A percentile compares a stretch with the other conserved stretches of the same genome.
These are phyloP conservation scores for Pteropus alecto DNA, from an alignment of 2,113 vertebrate genomes.

Conservation along the genomic window DNA sequence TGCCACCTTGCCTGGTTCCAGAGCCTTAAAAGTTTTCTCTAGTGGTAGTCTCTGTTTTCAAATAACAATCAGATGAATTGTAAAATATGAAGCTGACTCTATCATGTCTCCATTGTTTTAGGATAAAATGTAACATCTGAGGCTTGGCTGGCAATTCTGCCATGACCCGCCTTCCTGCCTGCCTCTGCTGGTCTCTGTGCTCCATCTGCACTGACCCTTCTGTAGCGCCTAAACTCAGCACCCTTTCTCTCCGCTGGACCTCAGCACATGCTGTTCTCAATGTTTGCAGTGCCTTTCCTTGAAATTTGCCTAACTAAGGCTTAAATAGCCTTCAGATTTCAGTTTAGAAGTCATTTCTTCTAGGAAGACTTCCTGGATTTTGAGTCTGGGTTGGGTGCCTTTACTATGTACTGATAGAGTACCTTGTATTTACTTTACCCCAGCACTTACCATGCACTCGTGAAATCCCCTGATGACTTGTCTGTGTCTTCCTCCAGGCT, in stretches of 20 bases:
- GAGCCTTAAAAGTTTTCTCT: not conserved
- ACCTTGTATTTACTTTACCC: not conserved
- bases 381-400: not conserved
- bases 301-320: not conserved
- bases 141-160: not conserved
- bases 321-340: not conserved
- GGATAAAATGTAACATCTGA: not conserved
- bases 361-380: not conserved
- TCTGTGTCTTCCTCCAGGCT: not conserved
- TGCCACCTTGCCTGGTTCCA: not conserved
- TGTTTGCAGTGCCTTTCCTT: not conserved
- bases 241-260: not conserved
- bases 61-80: not conserved
- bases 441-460: not conserved
- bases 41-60: not conserved
- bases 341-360: not conserved
- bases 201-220: accelerated
- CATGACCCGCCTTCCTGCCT: not conserved
- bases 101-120: not conserved
- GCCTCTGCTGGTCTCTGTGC: not conserved
- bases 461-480: not conserved
- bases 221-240: too few relatives aligned
- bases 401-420: not conserved
- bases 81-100: not conserved
- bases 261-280: not conserved